phyloP scores from a whole-genome alignment of 2,797 vertebrate species.

The Melanotaenia parkinsoni region DNA sequence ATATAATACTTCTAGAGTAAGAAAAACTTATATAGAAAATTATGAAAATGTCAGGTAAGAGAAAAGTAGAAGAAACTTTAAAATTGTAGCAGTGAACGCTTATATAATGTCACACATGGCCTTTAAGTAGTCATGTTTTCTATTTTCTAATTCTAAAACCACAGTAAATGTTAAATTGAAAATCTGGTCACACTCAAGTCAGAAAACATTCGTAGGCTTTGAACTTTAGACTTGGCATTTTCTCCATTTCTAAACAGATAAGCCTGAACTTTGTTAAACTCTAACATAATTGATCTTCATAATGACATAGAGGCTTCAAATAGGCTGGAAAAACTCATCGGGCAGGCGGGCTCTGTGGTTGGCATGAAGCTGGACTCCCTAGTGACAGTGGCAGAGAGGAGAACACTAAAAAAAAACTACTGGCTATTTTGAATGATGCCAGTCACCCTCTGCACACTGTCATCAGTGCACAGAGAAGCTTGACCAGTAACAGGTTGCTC shows the following conservation, averaged over 20 bases:
- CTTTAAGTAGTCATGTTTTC: neutral
- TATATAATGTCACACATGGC: neutral
- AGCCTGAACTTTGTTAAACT: neutral
- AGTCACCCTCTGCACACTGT: no score
- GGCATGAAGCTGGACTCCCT: no score
- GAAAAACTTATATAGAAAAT: no score
- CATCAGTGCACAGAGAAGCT: no score
- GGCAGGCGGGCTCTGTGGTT: no score
- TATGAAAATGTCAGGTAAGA: neutral
- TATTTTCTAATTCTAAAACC: neutral
- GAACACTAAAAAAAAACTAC: no score
- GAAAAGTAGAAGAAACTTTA: neutral
- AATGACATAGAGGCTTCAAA: neutral
- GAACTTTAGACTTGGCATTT: neutral
- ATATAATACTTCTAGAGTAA: no score
- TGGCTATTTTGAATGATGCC: no score
- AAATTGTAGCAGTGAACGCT: no score
- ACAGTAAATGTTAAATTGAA: neutral
- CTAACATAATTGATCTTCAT: neutral
- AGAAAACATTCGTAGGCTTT: accelerated
- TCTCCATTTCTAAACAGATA: neutral
- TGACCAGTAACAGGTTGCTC: no score
- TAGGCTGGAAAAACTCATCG: no score
- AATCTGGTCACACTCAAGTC: neutral
- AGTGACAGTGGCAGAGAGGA: no score